phyloP scores from a whole-genome alignment of 2,888 invertebrate genomes.

The Stenichneumon culpator region DNA sequence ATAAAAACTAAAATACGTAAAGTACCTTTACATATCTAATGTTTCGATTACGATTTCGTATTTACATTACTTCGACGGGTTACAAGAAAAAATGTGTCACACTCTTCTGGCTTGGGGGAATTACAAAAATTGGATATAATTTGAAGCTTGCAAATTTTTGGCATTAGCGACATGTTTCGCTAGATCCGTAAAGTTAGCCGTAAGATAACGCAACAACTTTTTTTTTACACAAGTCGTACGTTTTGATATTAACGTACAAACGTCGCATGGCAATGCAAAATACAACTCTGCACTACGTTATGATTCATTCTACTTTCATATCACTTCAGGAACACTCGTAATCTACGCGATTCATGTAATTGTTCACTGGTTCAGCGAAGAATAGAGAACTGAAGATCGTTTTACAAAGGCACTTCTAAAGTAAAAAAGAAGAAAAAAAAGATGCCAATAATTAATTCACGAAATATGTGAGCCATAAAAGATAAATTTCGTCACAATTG shows the following conservation, averaged over 20 bases:
- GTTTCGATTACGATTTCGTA: not conserved
- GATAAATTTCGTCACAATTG: constrained; percentile 17
- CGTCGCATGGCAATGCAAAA: constrained; percentile 6
- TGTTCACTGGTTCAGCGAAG: constrained; percentile 38
- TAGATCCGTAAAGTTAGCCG: not conserved
- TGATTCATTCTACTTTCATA: constrained; percentile 33
- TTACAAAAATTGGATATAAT: not conserved
- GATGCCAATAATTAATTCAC: constrained; percentile 1
- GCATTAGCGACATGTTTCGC: not conserved
- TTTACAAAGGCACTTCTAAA: constrained; percentile 66
- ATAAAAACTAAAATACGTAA: constrained; percentile 1
- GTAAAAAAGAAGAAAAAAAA: constrained; percentile 51
- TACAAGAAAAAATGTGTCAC: not conserved
- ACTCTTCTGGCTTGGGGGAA: not conserved
- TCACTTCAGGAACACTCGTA: constrained; percentile 27
- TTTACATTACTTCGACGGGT: not conserved
- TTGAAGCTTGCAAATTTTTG: not conserved
- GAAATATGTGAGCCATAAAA: constrained; percentile 7
- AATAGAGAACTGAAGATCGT: constrained; percentile 52
- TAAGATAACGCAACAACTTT: not conserved
- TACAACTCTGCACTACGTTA: constrained; percentile 7
- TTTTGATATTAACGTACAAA: not conserved
- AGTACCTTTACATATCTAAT: not conserved
- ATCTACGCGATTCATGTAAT: not conserved
- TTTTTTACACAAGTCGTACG: not conserved